Conservation (phyloP, 2,888 invertebrate genomes). For the Oegoconia quadripuncta region DNA sequence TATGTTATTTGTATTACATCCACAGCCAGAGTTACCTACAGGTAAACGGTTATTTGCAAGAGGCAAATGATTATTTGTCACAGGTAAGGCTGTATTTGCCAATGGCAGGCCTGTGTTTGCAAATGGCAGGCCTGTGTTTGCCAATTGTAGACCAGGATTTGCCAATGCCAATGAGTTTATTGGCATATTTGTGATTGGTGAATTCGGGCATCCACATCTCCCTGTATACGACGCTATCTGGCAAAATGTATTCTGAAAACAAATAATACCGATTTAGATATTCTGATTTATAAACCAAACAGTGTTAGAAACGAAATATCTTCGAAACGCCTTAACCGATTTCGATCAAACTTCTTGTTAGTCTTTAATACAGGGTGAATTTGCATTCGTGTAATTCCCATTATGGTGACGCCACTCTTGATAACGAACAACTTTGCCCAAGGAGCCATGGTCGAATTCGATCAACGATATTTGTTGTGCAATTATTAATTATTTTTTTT, state of each 20-base stretch:
- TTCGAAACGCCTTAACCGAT: too few species aligned
- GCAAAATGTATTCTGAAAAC: neutral
- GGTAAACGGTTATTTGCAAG: constrained; percentile 3
- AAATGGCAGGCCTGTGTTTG: neutral
- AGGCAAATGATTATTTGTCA: constrained; percentile 11
- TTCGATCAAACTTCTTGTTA: too few species aligned
- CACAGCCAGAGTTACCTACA: constrained; percentile 4
- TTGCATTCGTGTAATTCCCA: too few species aligned
- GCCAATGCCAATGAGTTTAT: too few species aligned
- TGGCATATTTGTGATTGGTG: neutral
- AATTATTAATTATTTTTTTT: too few species aligned
- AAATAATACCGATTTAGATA: neutral
- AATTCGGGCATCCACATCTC: neutral
- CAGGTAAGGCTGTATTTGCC: constrained; percentile 12
- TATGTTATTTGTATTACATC: constrained; percentile 5
- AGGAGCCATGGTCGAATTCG: too few species aligned
- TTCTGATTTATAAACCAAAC: too few species aligned
- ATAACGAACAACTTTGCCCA: too few species aligned
- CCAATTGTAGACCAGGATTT: neutral
- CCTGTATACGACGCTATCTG: neutral
- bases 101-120: neutral
- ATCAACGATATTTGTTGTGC: too few species aligned
- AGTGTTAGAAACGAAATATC: too few species aligned
- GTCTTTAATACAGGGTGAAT: too few species aligned
- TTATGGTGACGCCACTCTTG: too few species aligned